A percentile compares a stretch with the other conserved stretches of the same genome.
Conservation (phyloP, 2,113 vertebrate species). For the Phrynosoma platyrhinos region DNA sequence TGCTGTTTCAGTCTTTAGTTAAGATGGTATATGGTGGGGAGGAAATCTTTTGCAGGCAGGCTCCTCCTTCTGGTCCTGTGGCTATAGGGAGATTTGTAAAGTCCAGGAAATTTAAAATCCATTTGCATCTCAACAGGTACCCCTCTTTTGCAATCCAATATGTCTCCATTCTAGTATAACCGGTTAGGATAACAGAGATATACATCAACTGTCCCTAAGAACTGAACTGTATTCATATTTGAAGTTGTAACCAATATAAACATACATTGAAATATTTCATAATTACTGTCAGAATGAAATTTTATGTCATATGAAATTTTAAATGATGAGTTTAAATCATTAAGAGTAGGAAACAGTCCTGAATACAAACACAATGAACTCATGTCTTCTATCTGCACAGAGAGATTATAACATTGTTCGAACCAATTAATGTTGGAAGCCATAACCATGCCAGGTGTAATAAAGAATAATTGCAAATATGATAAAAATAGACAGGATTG, state of each 20-base stretch:
- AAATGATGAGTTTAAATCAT: constrained; percentile 20
- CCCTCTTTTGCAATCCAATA: no score
- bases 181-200: not conserved
- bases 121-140: no score
- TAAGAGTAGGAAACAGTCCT: not conserved
- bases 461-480: not conserved
- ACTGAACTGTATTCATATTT: not conserved
- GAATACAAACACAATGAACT: not conserved
- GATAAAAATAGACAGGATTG: constrained; percentile 11
- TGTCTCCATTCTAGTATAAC: not conserved
- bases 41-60: no score
- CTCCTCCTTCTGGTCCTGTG: no score
- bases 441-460: constrained; percentile 1
- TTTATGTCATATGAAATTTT: not conserved
- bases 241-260: not conserved
- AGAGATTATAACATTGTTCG: not conserved
- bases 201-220: not conserved
- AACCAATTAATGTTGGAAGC: not conserved
- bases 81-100: no score
- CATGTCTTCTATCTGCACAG: not conserved
- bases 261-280: not conserved
- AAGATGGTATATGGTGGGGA: no score
- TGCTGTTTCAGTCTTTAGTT: no score
- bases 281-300: constrained; percentile 8
- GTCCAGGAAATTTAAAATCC: no score